Conservation (phyloP, 2,113 vertebrate species). For the Procavia capensis region DNA sequence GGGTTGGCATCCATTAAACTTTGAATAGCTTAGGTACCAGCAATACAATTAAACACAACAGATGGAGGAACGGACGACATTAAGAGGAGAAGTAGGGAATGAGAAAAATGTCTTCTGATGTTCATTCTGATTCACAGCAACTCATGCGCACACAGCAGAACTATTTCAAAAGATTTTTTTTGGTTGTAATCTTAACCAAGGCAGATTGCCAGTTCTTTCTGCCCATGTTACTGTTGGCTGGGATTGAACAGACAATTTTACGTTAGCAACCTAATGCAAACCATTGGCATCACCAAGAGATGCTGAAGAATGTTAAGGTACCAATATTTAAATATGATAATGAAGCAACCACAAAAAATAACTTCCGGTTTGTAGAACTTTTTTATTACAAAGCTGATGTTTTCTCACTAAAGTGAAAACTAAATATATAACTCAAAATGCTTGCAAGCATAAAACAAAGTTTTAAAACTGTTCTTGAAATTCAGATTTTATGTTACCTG, state of each 20-base stretch:
- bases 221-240: too few species aligned
- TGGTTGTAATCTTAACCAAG: too few species aligned
- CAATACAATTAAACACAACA: not conserved
- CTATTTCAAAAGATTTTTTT: too few species aligned
- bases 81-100: not conserved
- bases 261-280: too few species aligned
- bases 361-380: conserved; percentile 16
- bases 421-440: conserved; percentile 32
- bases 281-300: too few species aligned
- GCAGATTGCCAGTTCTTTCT: too few species aligned
- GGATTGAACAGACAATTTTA: too few species aligned
- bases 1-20: not conserved
- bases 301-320: not conserved
- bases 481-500: not conserved
- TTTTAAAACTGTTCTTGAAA: not conserved
- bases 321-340: not conserved
- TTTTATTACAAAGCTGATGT: not conserved
- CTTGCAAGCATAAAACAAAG: not conserved
- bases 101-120: not conserved
- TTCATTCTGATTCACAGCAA: too few species aligned
- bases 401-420: not conserved
- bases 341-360: not conserved
- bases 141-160: too few species aligned
- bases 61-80: not conserved
- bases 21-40: not conserved